phyloP scores from a whole-genome alignment of 2,797 vertebrate species.

The Onychomys arenicola region DNA sequence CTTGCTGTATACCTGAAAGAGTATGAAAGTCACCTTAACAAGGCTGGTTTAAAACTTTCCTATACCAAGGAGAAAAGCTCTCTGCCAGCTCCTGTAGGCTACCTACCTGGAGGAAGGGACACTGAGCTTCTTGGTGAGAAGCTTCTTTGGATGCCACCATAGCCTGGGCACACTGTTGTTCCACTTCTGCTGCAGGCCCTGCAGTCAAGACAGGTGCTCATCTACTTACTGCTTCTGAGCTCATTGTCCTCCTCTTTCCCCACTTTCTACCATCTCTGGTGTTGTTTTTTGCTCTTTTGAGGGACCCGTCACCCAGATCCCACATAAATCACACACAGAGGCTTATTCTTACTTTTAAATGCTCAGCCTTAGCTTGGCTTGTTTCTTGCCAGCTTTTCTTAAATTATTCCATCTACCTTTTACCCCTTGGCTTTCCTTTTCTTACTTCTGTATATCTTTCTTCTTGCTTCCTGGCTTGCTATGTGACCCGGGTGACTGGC shows the following conservation, averaged over 20 bases:
- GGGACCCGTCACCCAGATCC: too few relatives aligned
- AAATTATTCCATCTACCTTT: too few relatives aligned
- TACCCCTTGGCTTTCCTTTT: too few relatives aligned
- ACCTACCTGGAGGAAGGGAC: conserved; percentile 99
- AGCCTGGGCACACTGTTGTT: conserved; percentile 97
- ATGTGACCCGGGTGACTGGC: too few relatives aligned
- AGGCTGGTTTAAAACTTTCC: not conserved
- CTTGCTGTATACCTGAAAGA: not conserved
- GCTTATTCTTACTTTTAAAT: too few relatives aligned
- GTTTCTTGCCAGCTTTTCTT: too few relatives aligned
- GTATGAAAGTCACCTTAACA: not conserved
- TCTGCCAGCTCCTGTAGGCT: conserved; percentile 53
- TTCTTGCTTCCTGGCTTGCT: too few relatives aligned
- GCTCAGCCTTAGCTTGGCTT: too few relatives aligned
- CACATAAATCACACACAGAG: too few relatives aligned
- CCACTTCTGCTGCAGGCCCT: conserved; percentile 96
- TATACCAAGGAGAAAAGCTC: not conserved
- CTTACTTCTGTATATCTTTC: too few relatives aligned
- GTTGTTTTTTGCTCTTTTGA: too few relatives aligned
- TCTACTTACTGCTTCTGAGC: conserved; percentile 85
- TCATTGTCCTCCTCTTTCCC: not conserved
- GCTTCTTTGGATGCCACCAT: conserved; percentile 98
- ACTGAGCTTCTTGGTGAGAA: conserved; percentile 99
- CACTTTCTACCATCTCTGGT: not conserved
- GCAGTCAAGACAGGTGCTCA: conserved; percentile 98